A percentile compares a stretch with the other conserved stretches of the same genome.
Evolutionary conservation across 2,113 vertebrate genomes (phyloP).

Genomic region (Anas platyrhynchos): DNA sequence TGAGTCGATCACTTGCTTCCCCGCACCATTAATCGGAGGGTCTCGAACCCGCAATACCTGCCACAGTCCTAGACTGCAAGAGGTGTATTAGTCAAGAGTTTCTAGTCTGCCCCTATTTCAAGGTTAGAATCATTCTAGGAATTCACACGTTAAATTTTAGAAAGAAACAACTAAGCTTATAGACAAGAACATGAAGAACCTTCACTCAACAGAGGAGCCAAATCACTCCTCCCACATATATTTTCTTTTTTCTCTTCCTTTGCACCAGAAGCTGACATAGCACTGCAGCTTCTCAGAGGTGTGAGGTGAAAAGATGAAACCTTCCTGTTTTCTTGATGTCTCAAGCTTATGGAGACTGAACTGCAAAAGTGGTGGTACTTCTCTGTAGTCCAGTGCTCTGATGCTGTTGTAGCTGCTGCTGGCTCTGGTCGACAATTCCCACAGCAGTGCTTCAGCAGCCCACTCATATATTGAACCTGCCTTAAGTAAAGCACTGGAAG

Average conservation of each 20-base stretch:
- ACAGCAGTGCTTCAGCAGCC: background rate
- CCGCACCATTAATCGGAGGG: too few relatives aligned
- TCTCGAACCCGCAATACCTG: too few relatives aligned
- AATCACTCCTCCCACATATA: background rate
- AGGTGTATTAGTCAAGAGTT: background rate
- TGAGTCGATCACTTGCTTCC: too few relatives aligned
- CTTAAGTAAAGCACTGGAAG: background rate
- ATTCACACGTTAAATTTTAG: background rate
- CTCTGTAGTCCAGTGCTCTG: background rate
- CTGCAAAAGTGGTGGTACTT: background rate
- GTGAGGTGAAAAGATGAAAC: background rate
- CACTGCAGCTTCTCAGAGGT: background rate
- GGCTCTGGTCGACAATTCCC: background rate
- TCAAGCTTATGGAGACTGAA: background rate
- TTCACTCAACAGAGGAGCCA: background rate
- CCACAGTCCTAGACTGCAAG: background rate
- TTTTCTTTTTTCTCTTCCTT: background rate
- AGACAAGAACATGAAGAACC: background rate
- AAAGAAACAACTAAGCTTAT: background rate
- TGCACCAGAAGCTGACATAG: background rate
- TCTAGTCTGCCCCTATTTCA: background rate
- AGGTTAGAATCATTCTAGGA: background rate
- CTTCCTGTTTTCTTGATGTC: background rate
- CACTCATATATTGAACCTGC: background rate
- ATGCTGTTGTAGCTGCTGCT: background rate